These are phyloP conservation scores for Halcyon malimbica DNA, from an alignment of 2,113 vertebrate species.

Conservation along the genomic window DNA sequence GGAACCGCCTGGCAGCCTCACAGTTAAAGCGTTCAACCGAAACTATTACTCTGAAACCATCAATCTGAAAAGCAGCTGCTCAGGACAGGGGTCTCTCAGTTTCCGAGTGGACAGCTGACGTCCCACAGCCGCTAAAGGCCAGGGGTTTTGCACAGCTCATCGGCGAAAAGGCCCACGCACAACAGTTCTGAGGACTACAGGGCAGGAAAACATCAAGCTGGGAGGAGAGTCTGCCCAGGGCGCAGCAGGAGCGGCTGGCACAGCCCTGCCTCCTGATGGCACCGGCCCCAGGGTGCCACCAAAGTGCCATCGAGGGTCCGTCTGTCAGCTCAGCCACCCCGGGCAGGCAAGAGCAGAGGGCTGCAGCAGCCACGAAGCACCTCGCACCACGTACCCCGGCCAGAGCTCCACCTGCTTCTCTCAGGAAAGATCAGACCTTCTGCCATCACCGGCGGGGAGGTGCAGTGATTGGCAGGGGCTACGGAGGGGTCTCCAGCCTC, in stretches of 20 bases:
- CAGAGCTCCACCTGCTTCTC: background rate
- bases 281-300: background rate
- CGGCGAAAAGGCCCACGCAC: accelerated
- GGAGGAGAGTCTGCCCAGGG: background rate
- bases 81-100: background rate
- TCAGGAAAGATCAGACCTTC: background rate
- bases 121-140: background rate
- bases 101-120: background rate
- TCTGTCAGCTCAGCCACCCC: background rate
- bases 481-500: background rate
- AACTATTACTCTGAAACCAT: conserved; percentile 25
- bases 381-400: background rate
- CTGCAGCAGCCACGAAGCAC: accelerated
- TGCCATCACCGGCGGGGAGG: background rate
- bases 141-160: background rate
- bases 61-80: conserved; percentile 44
- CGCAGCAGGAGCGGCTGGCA: background rate
- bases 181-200: background rate
- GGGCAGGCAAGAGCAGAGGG: background rate
- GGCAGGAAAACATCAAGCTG: background rate
- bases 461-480: background rate
- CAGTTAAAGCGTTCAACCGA: background rate
- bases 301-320: accelerated
- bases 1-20: conserved; percentile 23
- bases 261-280: background rate